A percentile compares a stretch with the other conserved stretches of the same genome.
phyloP scores from a whole-genome alignment of 30 jellyfish, hydroid and myxozoan genomes.

The Aurelia aurita complex sp. Pacific region DNA sequence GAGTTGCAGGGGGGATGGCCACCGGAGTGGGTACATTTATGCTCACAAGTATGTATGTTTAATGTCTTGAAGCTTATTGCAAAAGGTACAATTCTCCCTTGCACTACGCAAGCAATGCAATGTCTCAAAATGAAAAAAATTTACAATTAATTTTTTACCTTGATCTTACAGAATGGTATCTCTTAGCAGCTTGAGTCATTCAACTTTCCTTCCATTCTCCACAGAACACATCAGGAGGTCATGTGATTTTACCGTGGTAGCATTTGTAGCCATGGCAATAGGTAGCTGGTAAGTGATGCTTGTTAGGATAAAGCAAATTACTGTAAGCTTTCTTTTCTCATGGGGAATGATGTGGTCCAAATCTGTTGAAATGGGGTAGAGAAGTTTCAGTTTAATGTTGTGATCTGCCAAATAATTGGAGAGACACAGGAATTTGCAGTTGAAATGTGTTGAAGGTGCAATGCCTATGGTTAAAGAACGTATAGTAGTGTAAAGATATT shows the following conservation, averaged over 20 bases:
- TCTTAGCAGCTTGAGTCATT: not conserved
- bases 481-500: no score
- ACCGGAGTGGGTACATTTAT: conserved; percentile 47
- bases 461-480: no score
- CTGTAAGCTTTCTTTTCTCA: not conserved
- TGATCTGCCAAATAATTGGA: no score
- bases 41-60: conserved; percentile 52
- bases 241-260: conserved; percentile 69
- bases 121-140: not conserved
- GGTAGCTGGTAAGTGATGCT: conserved; percentile 61
- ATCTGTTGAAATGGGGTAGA: not conserved
- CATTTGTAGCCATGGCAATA: conserved; percentile 55
- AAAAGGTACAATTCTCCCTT: not conserved
- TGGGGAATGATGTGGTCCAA: not conserved
- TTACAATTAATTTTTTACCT: not conserved
- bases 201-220: not conserved
- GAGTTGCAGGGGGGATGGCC: conserved; percentile 58
- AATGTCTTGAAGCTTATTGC: not conserved
- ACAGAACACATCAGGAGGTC: conserved; percentile 75
- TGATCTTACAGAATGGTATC: not conserved
- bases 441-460: no score
- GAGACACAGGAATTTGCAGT: no score
- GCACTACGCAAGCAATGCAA: not conserved
- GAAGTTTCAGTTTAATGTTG: not conserved
- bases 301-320: not conserved